Conservation (phyloP, 2,113 vertebrate species). For the Trogon surrucura region DNA sequence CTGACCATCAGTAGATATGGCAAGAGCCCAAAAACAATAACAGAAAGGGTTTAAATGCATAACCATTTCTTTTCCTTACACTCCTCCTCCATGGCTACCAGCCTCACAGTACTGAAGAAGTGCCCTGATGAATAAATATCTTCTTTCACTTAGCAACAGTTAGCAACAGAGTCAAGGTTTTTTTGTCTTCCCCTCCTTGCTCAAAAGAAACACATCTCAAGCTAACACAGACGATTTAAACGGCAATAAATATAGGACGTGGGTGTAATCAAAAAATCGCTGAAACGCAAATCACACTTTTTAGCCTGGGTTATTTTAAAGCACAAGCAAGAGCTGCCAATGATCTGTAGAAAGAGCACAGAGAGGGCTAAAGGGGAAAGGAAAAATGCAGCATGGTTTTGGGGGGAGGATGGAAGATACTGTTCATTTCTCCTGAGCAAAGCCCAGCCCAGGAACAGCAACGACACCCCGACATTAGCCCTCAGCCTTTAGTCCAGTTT, state of each 20-base stretch:
- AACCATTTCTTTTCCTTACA: constrained; percentile 24
- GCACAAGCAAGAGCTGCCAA: constrained; percentile 50
- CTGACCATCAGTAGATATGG: constrained; percentile 57
- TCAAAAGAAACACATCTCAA: constrained; percentile 50
- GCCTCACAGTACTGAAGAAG: constrained; percentile 33
- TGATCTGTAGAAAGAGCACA: constrained; percentile 38
- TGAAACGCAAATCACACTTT: constrained; percentile 33
- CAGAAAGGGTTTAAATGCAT: constrained; percentile 36
- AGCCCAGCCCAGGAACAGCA: neutral
- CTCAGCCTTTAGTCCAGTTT: neutral
- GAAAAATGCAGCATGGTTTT: neutral
- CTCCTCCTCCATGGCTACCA: constrained; percentile 40
- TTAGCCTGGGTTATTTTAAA: constrained; percentile 67
- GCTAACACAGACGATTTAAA: constrained; percentile 73
- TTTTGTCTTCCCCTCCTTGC: neutral
- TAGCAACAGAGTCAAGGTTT: constrained; percentile 54
- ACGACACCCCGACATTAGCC: neutral
- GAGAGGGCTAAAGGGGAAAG: neutral
- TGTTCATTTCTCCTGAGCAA: constrained; percentile 11
- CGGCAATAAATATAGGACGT: constrained; percentile 71
- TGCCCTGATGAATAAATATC: constrained; percentile 58
- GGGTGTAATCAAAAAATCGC: constrained; percentile 73
- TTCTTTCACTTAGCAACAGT: constrained; percentile 59
- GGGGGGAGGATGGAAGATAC: neutral
- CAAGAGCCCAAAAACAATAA: constrained; percentile 45